Base-by-base conservation (phyloP, 2,113 vertebrate genomes). In the Ptyas mucosa region DNA sequence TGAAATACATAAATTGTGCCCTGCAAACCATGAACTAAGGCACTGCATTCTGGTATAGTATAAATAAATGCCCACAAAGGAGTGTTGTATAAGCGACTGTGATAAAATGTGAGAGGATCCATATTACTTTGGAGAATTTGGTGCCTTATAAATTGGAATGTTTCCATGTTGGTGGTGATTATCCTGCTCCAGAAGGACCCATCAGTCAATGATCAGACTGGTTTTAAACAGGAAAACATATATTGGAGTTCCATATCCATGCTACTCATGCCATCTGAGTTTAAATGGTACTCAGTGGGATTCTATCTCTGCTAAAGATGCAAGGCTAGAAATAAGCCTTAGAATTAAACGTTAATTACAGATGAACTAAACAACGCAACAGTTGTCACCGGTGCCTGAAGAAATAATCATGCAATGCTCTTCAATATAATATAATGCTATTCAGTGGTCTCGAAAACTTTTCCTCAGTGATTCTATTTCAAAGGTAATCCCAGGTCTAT, bases 31-130 rank as follows among this genome's bases (percentile, higher is more conserved):
- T 51, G 64, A 0, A 0, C 89, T n/a, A 69, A 69, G 85, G 89
- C 49, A 8, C 14, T 12, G 61, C 10, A 3, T 88, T n/a, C n/a
- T 88, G 18, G 15, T 39, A 18, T 5, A 54, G 29, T 34, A 53
- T 52, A 90, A 94, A 90, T 94, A 92, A 95, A 87, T 87, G 81
- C 18, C 34, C 94, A 92, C 89, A 93, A 90, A 93, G 91, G 57
- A 51, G 46, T n/a, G 39, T 24, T 75, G 91, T 93, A 93, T 91
- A 23, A 64, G 61, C 1, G 46, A 86, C 85, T 55, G 26, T 29
- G 91, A 89, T 5, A 89, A 75, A 69, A 86, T 2, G 7, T 26
- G 12, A n/a, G 64, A 39, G 14, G 5, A 34, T 11, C 87, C 52
- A n/a, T 3, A 24, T n/a, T 18, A 39, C 81, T 51, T 29, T 49